Percentiles rank a stretch among this genome's conserved stretches.
These are phyloP conservation scores for Protonibea diacanthus DNA, from an alignment of 2,797 vertebrate genomes.

Conservation along the genomic window DNA sequence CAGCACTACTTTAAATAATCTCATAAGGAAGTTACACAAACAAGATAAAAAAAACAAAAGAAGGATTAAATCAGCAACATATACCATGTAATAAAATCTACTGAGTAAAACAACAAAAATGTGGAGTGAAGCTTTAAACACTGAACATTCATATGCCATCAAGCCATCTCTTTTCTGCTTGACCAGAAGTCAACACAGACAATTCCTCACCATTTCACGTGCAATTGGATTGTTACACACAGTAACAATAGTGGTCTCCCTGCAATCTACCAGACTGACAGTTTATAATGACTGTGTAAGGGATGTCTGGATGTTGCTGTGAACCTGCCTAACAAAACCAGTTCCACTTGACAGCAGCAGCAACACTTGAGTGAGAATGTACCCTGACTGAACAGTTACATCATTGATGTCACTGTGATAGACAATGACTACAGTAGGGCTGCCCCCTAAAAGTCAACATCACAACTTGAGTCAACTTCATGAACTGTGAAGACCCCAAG, in stretches of 20 bases:
- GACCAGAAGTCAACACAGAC: no score
- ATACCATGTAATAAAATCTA: background rate
- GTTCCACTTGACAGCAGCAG: background rate
- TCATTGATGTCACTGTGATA: background rate
- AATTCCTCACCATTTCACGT: background rate
- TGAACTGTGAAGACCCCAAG: no score
- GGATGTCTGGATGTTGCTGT: background rate
- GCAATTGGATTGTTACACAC: background rate
- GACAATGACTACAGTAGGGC: background rate
- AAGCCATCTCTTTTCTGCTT: no score
- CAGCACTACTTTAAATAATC: background rate
- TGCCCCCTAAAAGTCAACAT: no score
- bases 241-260: background rate
- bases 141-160: no score
- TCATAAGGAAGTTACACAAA: background rate
- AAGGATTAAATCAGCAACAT: background rate
- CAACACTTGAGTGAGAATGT: background rate
- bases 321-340: conserved; percentile 16
- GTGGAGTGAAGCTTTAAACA: background rate
- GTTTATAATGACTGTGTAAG: conserved; percentile 3
- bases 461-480: background rate
- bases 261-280: conserved; percentile 1
- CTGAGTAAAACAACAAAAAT: background rate
- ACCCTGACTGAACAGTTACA: no score
- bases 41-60: background rate